Evolutionary conservation across 1,140 invertebrate genomes (phyloP), one percentile per base, ranked within the genome.

Genomic region (Cherax destructor): DNA sequence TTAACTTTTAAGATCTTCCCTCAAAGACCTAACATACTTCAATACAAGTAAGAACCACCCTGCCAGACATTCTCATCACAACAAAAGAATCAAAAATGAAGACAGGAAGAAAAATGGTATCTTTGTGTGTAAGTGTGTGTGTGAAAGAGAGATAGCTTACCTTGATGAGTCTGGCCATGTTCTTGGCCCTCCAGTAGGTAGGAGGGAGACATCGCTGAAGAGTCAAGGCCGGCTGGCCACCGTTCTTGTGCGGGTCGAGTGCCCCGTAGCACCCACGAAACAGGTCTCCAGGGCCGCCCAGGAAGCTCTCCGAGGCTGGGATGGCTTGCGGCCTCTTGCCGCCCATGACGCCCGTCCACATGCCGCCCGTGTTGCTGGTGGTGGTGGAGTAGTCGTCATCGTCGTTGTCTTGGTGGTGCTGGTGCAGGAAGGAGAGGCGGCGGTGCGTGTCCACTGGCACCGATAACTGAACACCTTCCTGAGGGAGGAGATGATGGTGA

Each of bases 81-180:
- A 41, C 30, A 41, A 0, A 41, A 2, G 30, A 41, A 41, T 41
- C 0, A 41, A 0, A 41, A 41, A 41, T 2, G 30, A 41, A 41
- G 0, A 41, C 30, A 41, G 2, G 30, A 41, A 41, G 30, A 41
- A 41, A 41, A 41, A 41, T 0, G 30, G 0, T 41, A 41, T 41
- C 2, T 2, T 41, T 41, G 30, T 41, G 2, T 41, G 30, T 41
- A 41, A 1, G 30, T 41, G 2, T 41, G 30, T 41, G 30, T 41
- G 30, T 41, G 30, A 56, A 5, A 7, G 52, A 13, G 52, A 56
- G 13, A 13, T 13, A 5, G 13, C 52, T 93, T 92, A 96, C 95
- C 95, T 96, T 95, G 85, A 96, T 95, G 3, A 96, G 94, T 90
- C 95, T 95, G 47, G 95, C 94, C 93, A 96, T 95, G 88, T 95